These are phyloP conservation scores for Ferrisia virgata DNA, from an alignment of 2,888 invertebrate genomes.

Conservation along the genomic window DNA sequence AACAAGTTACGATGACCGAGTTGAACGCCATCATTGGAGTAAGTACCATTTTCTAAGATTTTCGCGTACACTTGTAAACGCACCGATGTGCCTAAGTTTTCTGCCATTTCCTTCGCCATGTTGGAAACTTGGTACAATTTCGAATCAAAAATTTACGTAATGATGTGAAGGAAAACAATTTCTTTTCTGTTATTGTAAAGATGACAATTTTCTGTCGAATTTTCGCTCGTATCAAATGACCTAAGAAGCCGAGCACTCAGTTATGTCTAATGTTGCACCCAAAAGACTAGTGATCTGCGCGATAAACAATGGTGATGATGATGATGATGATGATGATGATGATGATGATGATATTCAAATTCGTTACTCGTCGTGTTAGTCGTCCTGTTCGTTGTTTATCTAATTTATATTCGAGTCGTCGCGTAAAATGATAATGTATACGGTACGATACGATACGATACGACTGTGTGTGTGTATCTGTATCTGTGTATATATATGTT, in stretches of 20 bases:
- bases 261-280: no score
- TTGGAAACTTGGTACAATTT: no score
- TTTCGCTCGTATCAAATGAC: no score
- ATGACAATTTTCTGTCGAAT: no score
- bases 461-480: no score
- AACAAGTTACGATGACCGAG: conserved; percentile 93
- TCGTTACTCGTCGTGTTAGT: background rate
- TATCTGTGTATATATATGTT: no score
- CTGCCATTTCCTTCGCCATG: background rate
- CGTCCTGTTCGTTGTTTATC: no score
- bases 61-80: background rate
- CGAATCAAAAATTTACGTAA: background rate
- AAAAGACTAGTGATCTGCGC: no score
- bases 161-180: background rate
- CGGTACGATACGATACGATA: no score
- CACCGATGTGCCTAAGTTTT: background rate
- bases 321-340: background rate
- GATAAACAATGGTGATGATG: background rate
- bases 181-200: background rate
- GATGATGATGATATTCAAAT: background rate
- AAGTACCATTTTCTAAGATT: conserved; percentile 54
- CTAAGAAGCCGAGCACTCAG: no score
- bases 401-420: conserved; percentile 1
- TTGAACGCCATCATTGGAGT: conserved; percentile 92
- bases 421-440: conserved; percentile 26